Conservation (phyloP, 2,797 vertebrate species). For the Choloepus didactylus region DNA sequence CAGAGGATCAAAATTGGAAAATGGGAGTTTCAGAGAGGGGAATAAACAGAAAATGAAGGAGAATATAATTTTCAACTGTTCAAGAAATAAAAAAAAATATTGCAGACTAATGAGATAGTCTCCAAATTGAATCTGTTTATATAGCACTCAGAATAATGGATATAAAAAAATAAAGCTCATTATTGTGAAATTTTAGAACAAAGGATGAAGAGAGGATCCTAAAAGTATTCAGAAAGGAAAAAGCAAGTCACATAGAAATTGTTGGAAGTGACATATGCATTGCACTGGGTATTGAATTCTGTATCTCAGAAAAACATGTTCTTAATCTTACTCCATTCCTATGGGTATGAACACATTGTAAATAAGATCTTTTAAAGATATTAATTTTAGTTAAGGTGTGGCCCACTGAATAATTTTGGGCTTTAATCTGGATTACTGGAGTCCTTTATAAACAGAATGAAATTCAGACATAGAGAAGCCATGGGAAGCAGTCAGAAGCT, state of each 20-base stretch:
- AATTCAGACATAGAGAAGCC: too few relatives aligned
- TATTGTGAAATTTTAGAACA: neutral
- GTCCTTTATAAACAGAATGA: too few relatives aligned
- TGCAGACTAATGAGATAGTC: neutral
- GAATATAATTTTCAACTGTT: neutral
- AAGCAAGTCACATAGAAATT: neutral
- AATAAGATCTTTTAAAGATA: too few relatives aligned
- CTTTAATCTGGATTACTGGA: too few relatives aligned
- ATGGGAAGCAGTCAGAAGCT: too few relatives aligned
- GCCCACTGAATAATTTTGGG: too few relatives aligned
- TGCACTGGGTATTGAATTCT: too few relatives aligned
- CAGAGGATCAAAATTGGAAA: neutral
- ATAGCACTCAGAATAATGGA: neutral
- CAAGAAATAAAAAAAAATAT: neutral
- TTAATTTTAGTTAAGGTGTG: too few relatives aligned
- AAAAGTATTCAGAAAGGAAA: neutral
- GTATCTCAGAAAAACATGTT: too few relatives aligned
- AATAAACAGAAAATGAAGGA: neutral
- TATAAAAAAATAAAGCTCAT: neutral
- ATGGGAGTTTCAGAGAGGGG: neutral
- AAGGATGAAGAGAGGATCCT: neutral
- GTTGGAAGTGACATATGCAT: neutral
- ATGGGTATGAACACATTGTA: too few relatives aligned
- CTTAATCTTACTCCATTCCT: too few relatives aligned
- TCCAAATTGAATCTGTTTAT: neutral